Percentiles rank a stretch among this genome's conserved stretches.
phyloP scores from a whole-genome alignment of 2,113 vertebrate genomes.

The Myanophis thanlyinensis region DNA sequence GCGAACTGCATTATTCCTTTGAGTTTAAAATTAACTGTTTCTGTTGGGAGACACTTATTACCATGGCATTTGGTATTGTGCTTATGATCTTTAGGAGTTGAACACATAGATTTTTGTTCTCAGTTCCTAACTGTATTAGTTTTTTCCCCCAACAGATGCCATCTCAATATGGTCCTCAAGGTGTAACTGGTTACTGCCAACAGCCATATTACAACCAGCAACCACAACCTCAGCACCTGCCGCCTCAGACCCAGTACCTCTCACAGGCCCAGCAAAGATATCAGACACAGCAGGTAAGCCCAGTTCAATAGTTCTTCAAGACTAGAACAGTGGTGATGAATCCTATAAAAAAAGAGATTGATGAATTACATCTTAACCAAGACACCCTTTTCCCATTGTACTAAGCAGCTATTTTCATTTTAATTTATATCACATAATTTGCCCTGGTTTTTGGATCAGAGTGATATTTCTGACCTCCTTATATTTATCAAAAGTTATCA shows the following conservation, averaged over 20 bases:
- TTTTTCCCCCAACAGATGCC: constrained; percentile 84
- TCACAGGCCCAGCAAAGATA: constrained; percentile 85
- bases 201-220: constrained; percentile 94
- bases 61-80: neutral
- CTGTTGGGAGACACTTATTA: neutral
- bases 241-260: constrained; percentile 80
- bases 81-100: neutral
- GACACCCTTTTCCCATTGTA: neutral
- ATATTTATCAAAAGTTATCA: neutral
- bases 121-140: constrained; percentile 54
- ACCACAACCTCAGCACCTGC: constrained; percentile 80
- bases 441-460: neutral
- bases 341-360: neutral
- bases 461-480: neutral
- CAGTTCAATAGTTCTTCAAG: rapidly evolving
- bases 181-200: constrained; percentile 86
- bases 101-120: neutral
- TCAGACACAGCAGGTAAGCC: constrained; percentile 88
- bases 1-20: neutral
- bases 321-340: rapidly evolving
- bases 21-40: neutral
- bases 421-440: neutral
- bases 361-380: neutral
- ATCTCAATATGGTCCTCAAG: constrained; percentile 90
- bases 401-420: neutral